Percentiles rank a stretch among this genome's conserved stretches.
phyloP scores from a whole-genome alignment of 2,888 invertebrate species.

The Eueremaeus valkanovi region DNA sequence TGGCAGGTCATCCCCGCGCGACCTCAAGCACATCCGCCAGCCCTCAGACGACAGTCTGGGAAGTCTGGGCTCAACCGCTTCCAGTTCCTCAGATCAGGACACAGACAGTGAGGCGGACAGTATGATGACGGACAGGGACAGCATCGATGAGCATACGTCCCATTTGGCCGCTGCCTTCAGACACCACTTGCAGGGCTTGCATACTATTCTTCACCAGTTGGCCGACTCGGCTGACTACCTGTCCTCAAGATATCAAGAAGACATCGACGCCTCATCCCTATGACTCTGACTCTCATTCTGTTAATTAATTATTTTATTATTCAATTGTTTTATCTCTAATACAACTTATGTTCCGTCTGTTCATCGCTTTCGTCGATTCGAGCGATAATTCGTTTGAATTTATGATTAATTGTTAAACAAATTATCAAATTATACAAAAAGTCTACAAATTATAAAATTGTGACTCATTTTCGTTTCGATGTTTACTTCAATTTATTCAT shows the following conservation, averaged over 20 bases:
- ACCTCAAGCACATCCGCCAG: constrained; percentile 46
- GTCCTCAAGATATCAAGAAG: constrained; percentile 51
- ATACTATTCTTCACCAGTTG: constrained; percentile 51
- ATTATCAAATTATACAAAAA: not conserved
- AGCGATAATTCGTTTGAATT: not conserved
- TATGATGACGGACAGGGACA: constrained; percentile 46
- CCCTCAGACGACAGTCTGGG: constrained; percentile 47
- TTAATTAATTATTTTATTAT: not conserved
- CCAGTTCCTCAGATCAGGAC: constrained; percentile 46
- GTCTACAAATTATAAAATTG: not conserved
- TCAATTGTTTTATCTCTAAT: no score
- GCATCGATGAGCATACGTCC: constrained; percentile 47
- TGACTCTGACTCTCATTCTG: not conserved
- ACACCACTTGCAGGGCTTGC: constrained; percentile 52
- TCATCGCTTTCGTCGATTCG: not conserved
- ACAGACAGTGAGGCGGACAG: constrained; percentile 48
- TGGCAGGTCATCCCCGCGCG: constrained; percentile 23
- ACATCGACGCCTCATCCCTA: constrained; percentile 47
- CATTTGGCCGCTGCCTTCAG: constrained; percentile 51
- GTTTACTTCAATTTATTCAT: not conserved
- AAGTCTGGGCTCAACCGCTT: constrained; percentile 46
- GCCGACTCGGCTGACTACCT: constrained; percentile 52
- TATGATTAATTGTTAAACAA: not conserved
- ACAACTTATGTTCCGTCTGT: not conserved
- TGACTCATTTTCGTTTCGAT: not conserved